These are phyloP conservation scores for Microcebus tavaratra DNA, from an alignment of 2,113 vertebrate species.

Conservation along the genomic window DNA sequence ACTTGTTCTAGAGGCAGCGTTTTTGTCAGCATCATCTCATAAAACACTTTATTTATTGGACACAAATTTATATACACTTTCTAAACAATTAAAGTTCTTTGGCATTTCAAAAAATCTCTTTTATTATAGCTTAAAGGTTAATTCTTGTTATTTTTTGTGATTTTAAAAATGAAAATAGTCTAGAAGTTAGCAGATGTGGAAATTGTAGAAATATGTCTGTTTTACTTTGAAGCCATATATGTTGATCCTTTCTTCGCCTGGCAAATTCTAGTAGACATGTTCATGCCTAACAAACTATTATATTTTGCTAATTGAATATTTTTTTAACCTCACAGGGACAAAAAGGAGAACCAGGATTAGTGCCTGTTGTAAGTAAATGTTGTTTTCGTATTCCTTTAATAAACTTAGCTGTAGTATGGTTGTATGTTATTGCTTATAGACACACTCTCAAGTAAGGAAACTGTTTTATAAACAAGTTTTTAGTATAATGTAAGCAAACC, in stretches of 20 bases:
- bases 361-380: conserved; percentile 91
- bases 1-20: background rate
- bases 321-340: conserved; percentile 87
- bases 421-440: background rate
- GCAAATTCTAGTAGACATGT: background rate
- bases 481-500: background rate
- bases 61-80: background rate
- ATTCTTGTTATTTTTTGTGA: background rate
- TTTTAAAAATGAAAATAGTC: background rate
- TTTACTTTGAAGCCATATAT: background rate
- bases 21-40: background rate
- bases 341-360: conserved; percentile 97
- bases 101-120: background rate
- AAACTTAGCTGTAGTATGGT: background rate
- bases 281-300: background rate
- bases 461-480: background rate
- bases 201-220: background rate
- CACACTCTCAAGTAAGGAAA: background rate
- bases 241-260: background rate
- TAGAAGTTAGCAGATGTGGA: background rate
- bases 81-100: background rate
- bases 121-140: background rate
- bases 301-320: conserved; percentile 17
- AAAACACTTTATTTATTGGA: background rate
- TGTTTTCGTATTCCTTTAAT: background rate